Percentiles rank a stretch among this genome's conserved stretches.
These are phyloP conservation scores for Ecliptopera silaceata DNA, from an alignment of 2,888 invertebrate genomes.

Conservation along the genomic window DNA sequence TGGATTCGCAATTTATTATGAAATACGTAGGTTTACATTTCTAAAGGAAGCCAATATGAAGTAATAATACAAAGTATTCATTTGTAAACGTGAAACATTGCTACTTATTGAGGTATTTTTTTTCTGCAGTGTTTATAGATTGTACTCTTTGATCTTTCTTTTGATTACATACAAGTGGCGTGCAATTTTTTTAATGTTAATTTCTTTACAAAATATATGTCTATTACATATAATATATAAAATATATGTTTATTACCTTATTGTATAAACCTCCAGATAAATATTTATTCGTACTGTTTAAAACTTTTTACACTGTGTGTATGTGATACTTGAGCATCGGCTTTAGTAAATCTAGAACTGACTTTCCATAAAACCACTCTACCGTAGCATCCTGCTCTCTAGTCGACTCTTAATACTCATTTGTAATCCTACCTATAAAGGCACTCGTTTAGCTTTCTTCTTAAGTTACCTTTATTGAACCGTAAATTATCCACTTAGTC, in stretches of 20 bases:
- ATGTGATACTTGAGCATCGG: background rate
- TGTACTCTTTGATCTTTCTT: too few relatives aligned
- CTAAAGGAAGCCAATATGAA: background rate
- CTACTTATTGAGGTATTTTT: too few relatives aligned
- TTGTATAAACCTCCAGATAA: too few relatives aligned
- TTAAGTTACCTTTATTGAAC: constrained; percentile 6
- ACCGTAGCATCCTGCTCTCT: constrained; percentile 16
- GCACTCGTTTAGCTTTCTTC: constrained; percentile 4
- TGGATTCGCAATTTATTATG: background rate
- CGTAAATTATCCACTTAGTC: constrained; percentile 6
- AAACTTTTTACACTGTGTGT: too few relatives aligned
- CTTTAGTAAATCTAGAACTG: constrained; percentile 1
- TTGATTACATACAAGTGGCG: too few relatives aligned
- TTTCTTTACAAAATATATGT: too few relatives aligned
- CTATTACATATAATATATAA: too few relatives aligned
- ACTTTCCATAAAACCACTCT: constrained; percentile 14
- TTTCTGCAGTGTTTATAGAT: too few relatives aligned
- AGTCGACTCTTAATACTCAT: constrained; percentile 10
- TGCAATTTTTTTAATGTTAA: too few relatives aligned
- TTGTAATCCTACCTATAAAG: constrained; percentile 14
- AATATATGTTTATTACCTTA: too few relatives aligned
- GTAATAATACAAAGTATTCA: background rate
- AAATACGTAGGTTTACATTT: background rate
- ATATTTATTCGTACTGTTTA: too few relatives aligned
- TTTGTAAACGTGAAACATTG: background rate